Base-by-base conservation (phyloP, 2,888 invertebrate species). In the Scrobipalpa atriplicella region DNA sequence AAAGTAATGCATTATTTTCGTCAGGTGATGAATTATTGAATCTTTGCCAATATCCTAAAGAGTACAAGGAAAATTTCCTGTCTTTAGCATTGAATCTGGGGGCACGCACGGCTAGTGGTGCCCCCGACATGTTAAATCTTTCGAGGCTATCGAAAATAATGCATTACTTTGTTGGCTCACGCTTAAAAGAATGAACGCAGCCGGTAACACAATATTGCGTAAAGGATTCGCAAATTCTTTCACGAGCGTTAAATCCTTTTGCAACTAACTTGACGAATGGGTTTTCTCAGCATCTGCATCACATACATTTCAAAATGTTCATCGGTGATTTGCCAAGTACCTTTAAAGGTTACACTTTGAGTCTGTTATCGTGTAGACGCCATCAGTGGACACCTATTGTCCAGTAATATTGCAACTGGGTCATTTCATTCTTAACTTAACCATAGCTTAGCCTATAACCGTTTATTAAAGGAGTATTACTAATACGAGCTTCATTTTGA, bases 301-400 rank as follows among this genome's bases (percentile, higher is more conserved):
- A 47, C 16, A 47, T 43, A 29, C 29, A 13, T 47, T 47, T 16
- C 47, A 47, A 47, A 47, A 47, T 47, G 47, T 47, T n/a, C 16
- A 16, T 16, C 47, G 13, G 43, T 43, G 43, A 13, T 43, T 43
- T 43, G 13, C 39, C 11, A 13, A 43, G 43, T 43, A 2, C n/a
- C 10, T 54, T 10, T 5, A 54, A 19, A 21, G 29, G 52, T 11
- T 21, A 52, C 19, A 5, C 8, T 16, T 21, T 16, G 18, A 2
- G 18, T 21, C 11, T 54, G 11, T 8, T 19, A 54, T 19, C 29
- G 18, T 52, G 11, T 1, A 52, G 52, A 52, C 11, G 54, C n/a
- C n/a, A n/a, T 56, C 54, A 56, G 21, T 56, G 54, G 54, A 13
- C 54, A 29, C 21, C 54, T 56, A 56, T 56, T 56, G 54, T 56